Evolutionary conservation across 2,113 vertebrate genomes (phyloP).

Genomic region (Oriolus oriolus): DNA sequence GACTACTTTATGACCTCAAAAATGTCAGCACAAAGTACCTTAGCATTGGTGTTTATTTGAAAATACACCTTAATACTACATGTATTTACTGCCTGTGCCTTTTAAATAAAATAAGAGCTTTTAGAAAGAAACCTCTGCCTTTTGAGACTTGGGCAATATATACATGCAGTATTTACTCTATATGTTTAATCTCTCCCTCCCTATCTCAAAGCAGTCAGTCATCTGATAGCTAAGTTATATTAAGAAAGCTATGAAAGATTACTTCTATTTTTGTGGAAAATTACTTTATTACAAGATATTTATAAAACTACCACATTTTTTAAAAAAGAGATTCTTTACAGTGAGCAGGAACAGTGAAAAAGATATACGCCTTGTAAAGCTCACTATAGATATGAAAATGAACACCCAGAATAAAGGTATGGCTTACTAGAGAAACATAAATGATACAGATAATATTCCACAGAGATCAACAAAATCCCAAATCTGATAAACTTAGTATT

Average conservation of each 20-base stretch:
- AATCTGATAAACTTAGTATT: constrained; percentile 63
- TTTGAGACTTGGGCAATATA: not conserved
- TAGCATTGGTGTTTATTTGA: not conserved
- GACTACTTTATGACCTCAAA: not conserved
- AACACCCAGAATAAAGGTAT: not conserved
- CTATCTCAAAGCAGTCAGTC: not conserved
- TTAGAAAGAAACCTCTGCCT: not conserved
- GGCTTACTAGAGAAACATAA: constrained; percentile 24
- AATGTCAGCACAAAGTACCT: not conserved
- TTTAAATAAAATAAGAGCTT: not conserved
- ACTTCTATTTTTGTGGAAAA: constrained; percentile 2
- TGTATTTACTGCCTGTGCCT: not conserved
- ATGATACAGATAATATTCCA: constrained; percentile 34
- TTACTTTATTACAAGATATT: constrained; percentile 11
- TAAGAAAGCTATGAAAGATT: not conserved
- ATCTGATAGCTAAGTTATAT: not conserved
- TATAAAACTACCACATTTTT: not conserved
- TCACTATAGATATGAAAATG: constrained; percentile 15
- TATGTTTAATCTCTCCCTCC: not conserved
- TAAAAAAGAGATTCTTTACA: not conserved
- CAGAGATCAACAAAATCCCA: constrained; percentile 51
- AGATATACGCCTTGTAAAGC: not conserved
- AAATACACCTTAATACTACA: not conserved
- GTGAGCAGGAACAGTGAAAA: not conserved
- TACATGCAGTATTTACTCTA: not conserved